Percentiles rank a stretch among this genome's conserved stretches.
These are phyloP conservation scores for Mycetomoellerius zeteki DNA, from an alignment of 1,140 invertebrate genomes.

Conservation along the genomic window DNA sequence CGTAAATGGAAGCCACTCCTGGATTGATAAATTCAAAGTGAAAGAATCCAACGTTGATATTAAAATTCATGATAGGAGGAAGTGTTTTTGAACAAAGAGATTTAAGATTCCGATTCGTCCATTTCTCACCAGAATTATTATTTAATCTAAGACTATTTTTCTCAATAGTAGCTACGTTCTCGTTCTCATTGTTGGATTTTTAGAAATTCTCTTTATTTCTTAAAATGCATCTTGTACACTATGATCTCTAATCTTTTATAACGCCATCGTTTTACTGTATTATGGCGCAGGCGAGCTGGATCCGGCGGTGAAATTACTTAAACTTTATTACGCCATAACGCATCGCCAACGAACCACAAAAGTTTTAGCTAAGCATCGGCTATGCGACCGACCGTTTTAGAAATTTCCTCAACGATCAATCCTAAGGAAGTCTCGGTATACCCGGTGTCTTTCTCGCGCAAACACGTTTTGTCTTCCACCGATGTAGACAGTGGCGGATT, in stretches of 20 bases:
- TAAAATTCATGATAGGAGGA: too few species aligned
- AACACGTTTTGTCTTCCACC: not conserved
- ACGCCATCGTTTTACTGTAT: slow-evolving; percentile 33
- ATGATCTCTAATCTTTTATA: slow-evolving; percentile 30
- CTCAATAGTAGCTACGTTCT: not conserved
- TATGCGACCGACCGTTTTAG: slow-evolving; percentile 31
- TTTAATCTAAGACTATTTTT: too few species aligned
- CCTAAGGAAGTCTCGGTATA: slow-evolving; percentile 21
- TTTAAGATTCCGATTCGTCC: too few species aligned
- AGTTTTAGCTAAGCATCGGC: slow-evolving; percentile 59
- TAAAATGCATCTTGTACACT: slow-evolving; percentile 35
- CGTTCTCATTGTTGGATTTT: not conserved
- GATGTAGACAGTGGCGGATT: too few species aligned
- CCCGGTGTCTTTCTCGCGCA: slow-evolving; percentile 4
- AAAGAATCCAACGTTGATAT: too few species aligned
- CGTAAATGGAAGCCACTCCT: too few species aligned
- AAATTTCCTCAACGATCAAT: slow-evolving; percentile 52
- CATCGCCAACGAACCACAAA: slow-evolving; percentile 38
- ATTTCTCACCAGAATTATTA: too few species aligned
- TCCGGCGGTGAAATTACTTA: slow-evolving; percentile 52
- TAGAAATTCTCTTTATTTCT: slow-evolving; percentile 17
- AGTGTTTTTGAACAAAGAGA: too few species aligned
- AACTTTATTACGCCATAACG: slow-evolving; percentile 56
- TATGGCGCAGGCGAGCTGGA: slow-evolving; percentile 21
- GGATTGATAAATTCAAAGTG: too few species aligned